Evolutionary conservation across 2,113 vertebrate species (phyloP), one percentile per base, ranked within the genome.

Genomic region (Leptodactylus fuscus): DNA sequence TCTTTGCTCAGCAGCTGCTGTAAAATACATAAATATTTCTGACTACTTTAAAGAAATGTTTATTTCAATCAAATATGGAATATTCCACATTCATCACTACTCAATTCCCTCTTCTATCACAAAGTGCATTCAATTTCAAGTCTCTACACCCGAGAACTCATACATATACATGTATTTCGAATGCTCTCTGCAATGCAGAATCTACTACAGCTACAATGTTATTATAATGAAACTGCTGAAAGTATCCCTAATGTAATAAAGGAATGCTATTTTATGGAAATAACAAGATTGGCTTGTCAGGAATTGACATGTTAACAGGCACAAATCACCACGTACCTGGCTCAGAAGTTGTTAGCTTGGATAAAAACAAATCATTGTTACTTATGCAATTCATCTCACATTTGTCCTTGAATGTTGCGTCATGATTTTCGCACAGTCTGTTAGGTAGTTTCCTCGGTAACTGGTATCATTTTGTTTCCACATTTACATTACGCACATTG

Each of bases 381-480:
- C 32, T 81, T 81, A 67, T 58, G 16, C 62, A 83, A 83, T 62
- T 34, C 9, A 46, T 58, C 36, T 58, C 3, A 5, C 18, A 46
- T 32, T 62, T 76, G 70, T 55, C 46, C 81, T 71, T 71, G 32
- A 55, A 73, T 73, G 67, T 75, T 75, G 82, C 53, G 16, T 44
- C 69, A 75, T 83, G 34, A 75, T 12, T 83, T 62, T 83, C 32
- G 55, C 65, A 74, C n/a, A 38, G 67, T 38, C 29, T 83, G 8
- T 83, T 60, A 29, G 32, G 27, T 12, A 36, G 62, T 82, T 83
- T 58, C 53, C 53, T 22, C 0, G 18, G 71, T 62, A 83, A 75
- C 81, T 44, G 34, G 74, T 73, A 55, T 41, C n/a, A 41, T 22
- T 29, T 29, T 60, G 8, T 62, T 58, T 62, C 29, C 12, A 22